A percentile compares a stretch with the other conserved stretches of the same genome.
These are phyloP conservation scores for Trochalopteron elliotii DNA, from an alignment of 2,113 vertebrate species.

Conservation along the genomic window DNA sequence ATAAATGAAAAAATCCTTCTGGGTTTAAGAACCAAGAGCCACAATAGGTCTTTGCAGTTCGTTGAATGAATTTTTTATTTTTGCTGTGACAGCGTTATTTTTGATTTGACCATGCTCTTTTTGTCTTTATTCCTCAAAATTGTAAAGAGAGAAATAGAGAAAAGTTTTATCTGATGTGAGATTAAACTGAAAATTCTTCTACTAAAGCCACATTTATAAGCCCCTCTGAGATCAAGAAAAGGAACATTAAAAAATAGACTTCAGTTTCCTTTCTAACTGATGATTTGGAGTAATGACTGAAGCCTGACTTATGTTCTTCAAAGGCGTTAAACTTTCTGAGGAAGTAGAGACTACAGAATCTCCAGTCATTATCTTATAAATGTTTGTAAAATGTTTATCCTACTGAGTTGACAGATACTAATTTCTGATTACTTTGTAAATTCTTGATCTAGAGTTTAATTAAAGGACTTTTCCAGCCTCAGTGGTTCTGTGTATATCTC, in stretches of 20 bases:
- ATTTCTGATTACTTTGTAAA: not conserved
- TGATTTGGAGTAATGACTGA: not conserved
- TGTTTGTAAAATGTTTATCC: not conserved
- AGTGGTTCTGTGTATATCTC: not conserved
- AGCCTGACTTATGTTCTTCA: not conserved
- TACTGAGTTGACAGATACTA: not conserved
- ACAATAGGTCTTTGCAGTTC: slow-evolving; percentile 28
- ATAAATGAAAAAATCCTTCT: slow-evolving; percentile 69
- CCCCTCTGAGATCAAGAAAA: not conserved
- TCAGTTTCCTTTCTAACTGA: not conserved
- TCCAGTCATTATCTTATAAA: not conserved
- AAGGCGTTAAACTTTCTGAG: not conserved
- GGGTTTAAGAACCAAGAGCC: slow-evolving; percentile 39
- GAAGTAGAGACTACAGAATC: not conserved
- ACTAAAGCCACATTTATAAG: not conserved
- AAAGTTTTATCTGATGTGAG: not conserved
- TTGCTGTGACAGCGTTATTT: slow-evolving; percentile 28
- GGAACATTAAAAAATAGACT: not conserved
- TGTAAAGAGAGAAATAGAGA: not conserved
- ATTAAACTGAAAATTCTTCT: not conserved
- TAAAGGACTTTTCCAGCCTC: not conserved
- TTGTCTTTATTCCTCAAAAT: not conserved
- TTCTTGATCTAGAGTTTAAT: not conserved
- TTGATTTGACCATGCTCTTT: not conserved
- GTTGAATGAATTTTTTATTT: slow-evolving; percentile 2